Evolutionary conservation across 2,888 invertebrate genomes (phyloP), one percentile per base, ranked within the genome.

Genomic region (Conistra vaccinii): DNA sequence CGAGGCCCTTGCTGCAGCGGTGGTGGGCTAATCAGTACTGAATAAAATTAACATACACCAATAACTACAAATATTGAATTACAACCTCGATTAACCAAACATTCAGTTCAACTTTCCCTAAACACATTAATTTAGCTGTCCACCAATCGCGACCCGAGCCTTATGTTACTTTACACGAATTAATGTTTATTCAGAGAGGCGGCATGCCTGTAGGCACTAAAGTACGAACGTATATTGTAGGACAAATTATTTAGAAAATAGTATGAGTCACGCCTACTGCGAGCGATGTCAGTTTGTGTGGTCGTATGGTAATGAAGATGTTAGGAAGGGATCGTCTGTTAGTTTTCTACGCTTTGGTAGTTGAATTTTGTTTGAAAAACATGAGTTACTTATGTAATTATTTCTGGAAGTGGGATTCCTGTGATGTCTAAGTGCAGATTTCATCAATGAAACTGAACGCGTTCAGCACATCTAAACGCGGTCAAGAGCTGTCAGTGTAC

Each of bases 211-310:
- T 69, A 76, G 84, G 84, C 78, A 76, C 57, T 63, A 17, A 2
- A 73, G 58, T 73, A 60, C 67, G 51, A 39, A 79, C 73, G 71
- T 73, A 80, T 78, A 84, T 85, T 85, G 80, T 85, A 87, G 81
- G 85, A 89, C 86, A 86, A 85, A 90, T 86, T 83, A 85, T 89
- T 85, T 77, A 83, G 83, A 88, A 90, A 90, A 89, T 87, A 89
- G 81, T 89, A 87, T 84, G 78, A 78, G 88, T 76, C 83, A 87
- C 90, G 90, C 90, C 89, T 81, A 83, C 83, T 72, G 71, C 73
- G 70, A 69, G 69, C 72, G 69, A 70, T 55, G 67, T 14, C 68
- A 63, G 77, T 86, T 80, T 87, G 90, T 90, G 88, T 90, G 91
- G 90, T 87, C 89, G 84, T 88, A 88, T 90, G 85, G 63, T 87